A percentile compares a stretch with the other conserved stretches of the same genome.
Evolutionary conservation across 2,797 vertebrate genomes (phyloP).

Genomic region (Babyrousa celebensis): DNA sequence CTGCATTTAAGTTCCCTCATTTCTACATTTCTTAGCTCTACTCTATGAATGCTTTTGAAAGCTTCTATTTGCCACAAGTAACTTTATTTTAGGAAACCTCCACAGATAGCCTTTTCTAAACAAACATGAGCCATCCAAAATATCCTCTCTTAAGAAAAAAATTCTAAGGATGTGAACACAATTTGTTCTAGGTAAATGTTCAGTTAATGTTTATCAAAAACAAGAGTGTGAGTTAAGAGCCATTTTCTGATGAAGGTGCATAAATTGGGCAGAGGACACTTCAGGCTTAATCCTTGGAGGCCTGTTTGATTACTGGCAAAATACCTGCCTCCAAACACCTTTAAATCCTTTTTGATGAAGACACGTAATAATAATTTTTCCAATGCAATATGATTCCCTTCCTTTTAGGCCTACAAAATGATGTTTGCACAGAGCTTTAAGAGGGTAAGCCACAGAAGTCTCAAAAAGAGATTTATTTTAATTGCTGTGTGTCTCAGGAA

Average conservation of each 20-base stretch:
- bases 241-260: constrained; percentile 59
- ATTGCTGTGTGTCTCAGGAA: constrained; percentile 70
- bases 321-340: neutral
- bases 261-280: constrained; percentile 30
- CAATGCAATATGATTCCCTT: constrained; percentile 40
- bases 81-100: constrained; percentile 6
- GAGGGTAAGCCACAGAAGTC: constrained; percentile 8
- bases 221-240: constrained; percentile 19
- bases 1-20: neutral
- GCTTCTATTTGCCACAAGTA: constrained; percentile 27
- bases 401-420: constrained; percentile 5
- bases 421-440: constrained; percentile 41
- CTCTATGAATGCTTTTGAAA: neutral
- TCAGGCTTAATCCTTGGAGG: constrained; percentile 20
- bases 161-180: neutral
- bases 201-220: constrained; percentile 52
- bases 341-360: constrained; percentile 69
- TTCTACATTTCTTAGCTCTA: constrained; percentile 23
- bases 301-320: constrained; percentile 33
- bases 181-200: neutral
- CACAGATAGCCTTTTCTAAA: neutral
- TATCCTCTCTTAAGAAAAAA: constrained; percentile 33
- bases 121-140: constrained; percentile 30
- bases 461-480: constrained; percentile 71
- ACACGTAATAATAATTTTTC: constrained; percentile 41